Evolutionary conservation across 1,140 invertebrate species (phyloP).

Genomic region (Drosophila fuyamai): DNA sequence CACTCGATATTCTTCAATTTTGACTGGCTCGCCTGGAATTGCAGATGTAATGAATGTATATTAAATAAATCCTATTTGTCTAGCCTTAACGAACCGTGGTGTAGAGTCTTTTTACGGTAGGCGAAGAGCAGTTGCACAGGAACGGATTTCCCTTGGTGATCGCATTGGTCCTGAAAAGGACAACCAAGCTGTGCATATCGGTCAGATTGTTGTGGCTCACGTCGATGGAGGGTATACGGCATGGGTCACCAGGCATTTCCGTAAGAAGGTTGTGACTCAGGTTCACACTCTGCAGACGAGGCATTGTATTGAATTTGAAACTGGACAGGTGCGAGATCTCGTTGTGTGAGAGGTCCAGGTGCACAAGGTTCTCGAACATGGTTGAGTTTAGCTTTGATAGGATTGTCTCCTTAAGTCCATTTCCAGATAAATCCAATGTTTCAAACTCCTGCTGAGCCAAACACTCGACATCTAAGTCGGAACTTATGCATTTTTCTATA

Average conservation of each 20-base stretch:
- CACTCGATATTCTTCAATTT: not conserved
- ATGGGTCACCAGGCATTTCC: not conserved
- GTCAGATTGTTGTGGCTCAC: conserved; percentile 18
- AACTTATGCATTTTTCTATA: not conserved
- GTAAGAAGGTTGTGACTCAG: conserved; percentile 14
- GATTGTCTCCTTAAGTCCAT: not conserved
- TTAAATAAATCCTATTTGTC: not conserved
- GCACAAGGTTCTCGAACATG: not conserved
- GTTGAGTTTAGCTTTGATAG: not conserved
- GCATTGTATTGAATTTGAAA: not conserved
- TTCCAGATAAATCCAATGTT: conserved; percentile 7
- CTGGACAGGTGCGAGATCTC: not conserved
- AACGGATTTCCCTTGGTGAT: conserved; percentile 4
- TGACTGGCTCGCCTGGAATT: not conserved
- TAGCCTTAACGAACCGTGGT: not conserved
- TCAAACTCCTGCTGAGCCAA: not conserved
- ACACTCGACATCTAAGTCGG: not conserved
- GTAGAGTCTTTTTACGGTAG: not conserved
- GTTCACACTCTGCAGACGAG: not conserved
- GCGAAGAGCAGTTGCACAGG: not conserved
- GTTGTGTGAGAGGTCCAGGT: conserved; percentile 33
- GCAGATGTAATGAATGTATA: not conserved
- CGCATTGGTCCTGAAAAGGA: not conserved
- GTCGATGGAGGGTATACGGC: not conserved
- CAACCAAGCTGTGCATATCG: conserved; percentile 12